phyloP scores from a whole-genome alignment of 2,113 vertebrate genomes.

The Tringa solitaria region DNA sequence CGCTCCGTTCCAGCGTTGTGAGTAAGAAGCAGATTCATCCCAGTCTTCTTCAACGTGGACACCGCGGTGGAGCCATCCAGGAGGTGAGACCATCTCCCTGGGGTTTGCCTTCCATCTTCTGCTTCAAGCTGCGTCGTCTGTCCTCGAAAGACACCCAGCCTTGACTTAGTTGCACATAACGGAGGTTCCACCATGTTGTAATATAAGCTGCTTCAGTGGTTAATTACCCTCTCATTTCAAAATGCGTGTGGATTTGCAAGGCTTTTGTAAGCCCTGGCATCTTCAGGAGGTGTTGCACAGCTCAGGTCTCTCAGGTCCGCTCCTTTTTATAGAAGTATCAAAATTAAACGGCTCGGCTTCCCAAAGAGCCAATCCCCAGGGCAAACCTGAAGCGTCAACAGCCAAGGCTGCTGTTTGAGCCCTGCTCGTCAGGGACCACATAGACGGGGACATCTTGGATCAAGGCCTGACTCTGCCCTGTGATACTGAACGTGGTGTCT shows the following conservation, averaged over 20 bases:
- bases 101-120: neutral
- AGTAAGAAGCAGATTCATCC: neutral
- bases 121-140: neutral
- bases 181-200: neutral
- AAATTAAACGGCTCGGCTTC: neutral
- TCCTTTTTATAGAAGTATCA: neutral
- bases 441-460: neutral
- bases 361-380: neutral
- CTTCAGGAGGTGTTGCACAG: neutral
- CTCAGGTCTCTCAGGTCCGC: neutral
- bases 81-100: neutral
- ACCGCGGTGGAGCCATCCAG: rapidly evolving
- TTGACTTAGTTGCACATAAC: neutral
- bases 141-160: neutral
- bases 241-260: neutral
- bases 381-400: neutral
- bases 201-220: neutral
- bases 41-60: rapidly evolving
- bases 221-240: neutral
- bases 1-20: neutral
- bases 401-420: neutral
- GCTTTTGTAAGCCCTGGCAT: neutral
- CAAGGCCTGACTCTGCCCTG: neutral
- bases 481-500: neutral
- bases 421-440: neutral